phyloP scores from a whole-genome alignment of 2,113 vertebrate species.

The Puma concolor region DNA sequence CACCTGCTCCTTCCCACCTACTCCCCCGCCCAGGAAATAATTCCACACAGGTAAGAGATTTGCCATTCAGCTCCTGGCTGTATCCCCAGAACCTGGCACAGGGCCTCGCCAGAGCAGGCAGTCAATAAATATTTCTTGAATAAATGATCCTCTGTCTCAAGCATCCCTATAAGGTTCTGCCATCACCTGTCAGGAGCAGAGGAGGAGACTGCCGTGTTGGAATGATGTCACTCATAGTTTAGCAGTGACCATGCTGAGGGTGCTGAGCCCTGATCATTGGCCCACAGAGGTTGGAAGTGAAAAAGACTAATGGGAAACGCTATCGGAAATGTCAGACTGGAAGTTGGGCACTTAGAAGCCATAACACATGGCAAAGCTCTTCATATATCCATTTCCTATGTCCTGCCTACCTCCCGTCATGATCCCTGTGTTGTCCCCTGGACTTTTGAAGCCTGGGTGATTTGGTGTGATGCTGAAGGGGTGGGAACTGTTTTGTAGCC shows the following conservation, averaged over 20 bases:
- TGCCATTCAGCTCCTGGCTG: background rate
- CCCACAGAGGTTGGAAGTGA: background rate
- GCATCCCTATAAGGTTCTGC: background rate
- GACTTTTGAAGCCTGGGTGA: background rate
- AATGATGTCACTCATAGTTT: background rate
- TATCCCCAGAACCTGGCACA: background rate
- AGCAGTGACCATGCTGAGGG: background rate
- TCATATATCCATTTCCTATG: background rate
- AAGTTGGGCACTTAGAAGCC: background rate
- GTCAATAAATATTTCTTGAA: background rate
- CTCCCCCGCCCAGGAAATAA: background rate
- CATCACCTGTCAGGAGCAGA: background rate
- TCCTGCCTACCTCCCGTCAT: background rate
- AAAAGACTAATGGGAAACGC: background rate
- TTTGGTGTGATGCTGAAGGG: background rate
- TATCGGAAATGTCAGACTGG: background rate
- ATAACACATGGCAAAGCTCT: background rate
- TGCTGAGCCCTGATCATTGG: background rate
- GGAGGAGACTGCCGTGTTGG: background rate
- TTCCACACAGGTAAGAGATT: background rate
- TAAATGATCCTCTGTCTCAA: background rate
- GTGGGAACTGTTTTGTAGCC: background rate
- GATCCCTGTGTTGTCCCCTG: background rate
- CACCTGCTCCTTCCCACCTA: too few relatives aligned
- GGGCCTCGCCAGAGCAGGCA: background rate